A percentile compares a stretch with the other conserved stretches of the same genome.
Evolutionary conservation across 1,140 invertebrate genomes (phyloP).

Genomic region (Penaeus indicus): DNA sequence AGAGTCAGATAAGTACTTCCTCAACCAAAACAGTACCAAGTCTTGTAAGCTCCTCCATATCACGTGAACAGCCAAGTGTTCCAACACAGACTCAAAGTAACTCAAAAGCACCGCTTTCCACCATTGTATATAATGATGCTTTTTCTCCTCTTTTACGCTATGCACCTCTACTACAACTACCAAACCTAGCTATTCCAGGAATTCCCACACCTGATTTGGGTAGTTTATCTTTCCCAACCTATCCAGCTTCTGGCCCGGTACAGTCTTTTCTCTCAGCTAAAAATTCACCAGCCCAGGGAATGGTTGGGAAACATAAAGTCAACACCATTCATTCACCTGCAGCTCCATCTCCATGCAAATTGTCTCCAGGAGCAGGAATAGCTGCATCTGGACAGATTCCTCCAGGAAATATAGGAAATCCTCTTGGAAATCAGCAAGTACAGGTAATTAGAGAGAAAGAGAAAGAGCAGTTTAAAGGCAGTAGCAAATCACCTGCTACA

Average conservation of each 20-base stretch:
- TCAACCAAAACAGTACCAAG: conserved; percentile 58
- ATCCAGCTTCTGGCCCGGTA: conserved; percentile 18
- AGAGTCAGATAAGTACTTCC: conserved; percentile 59
- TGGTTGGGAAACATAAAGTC: conserved; percentile 19
- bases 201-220: conserved; percentile 67
- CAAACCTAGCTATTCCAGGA: conserved; percentile 71
- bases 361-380: neutral
- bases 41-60: conserved; percentile 33
- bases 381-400: too few species aligned
- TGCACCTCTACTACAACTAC: conserved; percentile 76
- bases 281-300: neutral
- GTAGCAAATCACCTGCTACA: conserved; percentile 6
- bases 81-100: conserved; percentile 10
- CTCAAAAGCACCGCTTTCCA: conserved; percentile 31
- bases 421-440: neutral
- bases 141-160: conserved; percentile 74
- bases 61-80: conserved; percentile 36
- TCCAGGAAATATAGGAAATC: neutral
- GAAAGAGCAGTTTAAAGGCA: conserved; percentile 23
- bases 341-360: neutral
- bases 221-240: conserved; percentile 50
- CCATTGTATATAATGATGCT: conserved; percentile 41
- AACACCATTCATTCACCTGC: conserved; percentile 12
- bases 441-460: conserved; percentile 45
- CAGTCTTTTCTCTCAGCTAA: conserved; percentile 19